Base-by-base conservation (phyloP, 1,140 invertebrate species). In the Lordiphosa clarofinis region DNA sequence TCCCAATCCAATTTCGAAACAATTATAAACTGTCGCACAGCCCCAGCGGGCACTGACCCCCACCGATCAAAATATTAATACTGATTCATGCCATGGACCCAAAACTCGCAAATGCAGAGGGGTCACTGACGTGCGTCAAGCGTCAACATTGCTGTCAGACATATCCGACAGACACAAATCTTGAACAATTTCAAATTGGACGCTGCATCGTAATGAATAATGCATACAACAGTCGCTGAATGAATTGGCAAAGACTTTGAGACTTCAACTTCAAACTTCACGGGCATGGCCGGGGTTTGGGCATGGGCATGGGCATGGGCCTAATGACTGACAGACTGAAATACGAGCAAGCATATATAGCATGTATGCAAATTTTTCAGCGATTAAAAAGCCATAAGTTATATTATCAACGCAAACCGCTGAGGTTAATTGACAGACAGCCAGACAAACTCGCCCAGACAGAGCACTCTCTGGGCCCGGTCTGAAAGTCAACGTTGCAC, bases 331-430 rank as follows among this genome's bases (percentile, higher is more conserved):
- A 46, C 56, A 61, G 53, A 62, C 39, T 81, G 76, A 81, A 82
- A 81, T 76, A 84, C 59, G 76, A 79, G 65, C 74, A 19, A 79
- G 65, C 21, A 24, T 24, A 24, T 24, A 5, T 6, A 24, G 21
- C 21, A 24, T 24, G 21, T 24, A 24, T 81, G 76, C 76, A 81
- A 81, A 81, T 81, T 84, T 49, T 84, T 84, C 42, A 81, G 63
- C 76, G 76, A 81, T 81, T 81, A 84, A 81, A 81, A 81, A 81
- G 72, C 78, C 58, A 81, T 81, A 81, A 81, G 67, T 81, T 81
- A 84, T 74, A 73, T 81, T 82, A 81, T 81, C 72, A 81, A 82
- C 78, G 63, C 76, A 81, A 81, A 84, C 59, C 76, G 70, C 44
- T 76, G 68, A 76, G 76, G 76, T 81, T 81, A 81, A 81, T 81